Conservation (phyloP, 2,113 vertebrate genomes). For the Rhagologus leucostigma region DNA sequence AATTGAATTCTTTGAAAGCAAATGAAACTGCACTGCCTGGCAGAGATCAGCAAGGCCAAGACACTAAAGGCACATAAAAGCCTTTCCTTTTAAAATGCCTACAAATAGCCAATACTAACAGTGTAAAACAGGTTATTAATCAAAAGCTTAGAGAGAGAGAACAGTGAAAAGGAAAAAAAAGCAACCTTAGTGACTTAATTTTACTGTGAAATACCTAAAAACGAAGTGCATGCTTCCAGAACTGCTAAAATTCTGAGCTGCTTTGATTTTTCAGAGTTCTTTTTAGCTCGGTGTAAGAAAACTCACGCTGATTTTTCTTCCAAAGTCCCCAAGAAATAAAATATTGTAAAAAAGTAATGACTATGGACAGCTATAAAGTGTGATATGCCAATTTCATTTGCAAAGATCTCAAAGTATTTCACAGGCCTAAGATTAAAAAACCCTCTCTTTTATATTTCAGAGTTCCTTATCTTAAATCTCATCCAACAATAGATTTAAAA, state of each 20-base stretch:
- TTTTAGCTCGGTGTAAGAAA: neutral
- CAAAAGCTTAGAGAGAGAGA: neutral
- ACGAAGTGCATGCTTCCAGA: neutral
- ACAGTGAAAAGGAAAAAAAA: neutral
- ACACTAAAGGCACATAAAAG: neutral
- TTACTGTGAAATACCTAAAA: neutral
- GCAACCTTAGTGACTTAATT: neutral
- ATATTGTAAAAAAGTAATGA: neutral
- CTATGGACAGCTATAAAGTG: neutral
- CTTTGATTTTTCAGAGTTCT: neutral
- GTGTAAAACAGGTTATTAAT: neutral
- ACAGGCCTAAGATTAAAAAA: neutral
- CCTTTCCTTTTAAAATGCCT: neutral
- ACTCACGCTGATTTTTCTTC: neutral
- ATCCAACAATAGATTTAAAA: neutral
- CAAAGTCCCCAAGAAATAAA: neutral
- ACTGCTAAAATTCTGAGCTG: neutral
- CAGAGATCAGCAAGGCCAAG: neutral
- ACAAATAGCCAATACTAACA: neutral
- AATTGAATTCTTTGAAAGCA: neutral
- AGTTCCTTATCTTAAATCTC: neutral
- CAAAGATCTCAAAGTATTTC: neutral
- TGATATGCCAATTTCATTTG: neutral
- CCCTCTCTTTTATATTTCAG: neutral
- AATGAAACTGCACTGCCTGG: neutral